Base-by-base conservation (phyloP, 2,797 vertebrate genomes). In the Crenichthys baileyi region DNA sequence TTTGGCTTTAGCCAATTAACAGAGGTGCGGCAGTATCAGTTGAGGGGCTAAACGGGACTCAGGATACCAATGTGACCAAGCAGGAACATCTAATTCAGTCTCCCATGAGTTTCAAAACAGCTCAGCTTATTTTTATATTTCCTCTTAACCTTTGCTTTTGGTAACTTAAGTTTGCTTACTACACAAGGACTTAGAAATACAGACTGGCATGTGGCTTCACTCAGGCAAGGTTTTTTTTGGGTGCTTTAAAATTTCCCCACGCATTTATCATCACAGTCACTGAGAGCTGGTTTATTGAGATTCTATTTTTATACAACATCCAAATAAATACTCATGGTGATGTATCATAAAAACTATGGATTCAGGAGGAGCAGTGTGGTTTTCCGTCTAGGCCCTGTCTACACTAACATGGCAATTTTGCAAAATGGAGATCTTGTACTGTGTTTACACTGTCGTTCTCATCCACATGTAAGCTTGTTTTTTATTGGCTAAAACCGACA, bases 1-100 rank as follows among this genome's bases (percentile, higher is more conserved):
- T 83, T 89, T 83, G 87, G 90, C 81, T 83, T 89, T 60, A 60
- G 82, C 89, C 93, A 94, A 94, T 95, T 95, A 95, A 90, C 80
- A 88, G 87, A 81, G 78, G 79, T 72, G 71, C 60, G 80, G 82
- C 75, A 78, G 85, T 78, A 91, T 87, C 75, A 88, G 88, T 79
- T 63, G 85, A 83, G 81, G 12, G 85, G 79, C 77, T 90, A 87
- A 93, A 92, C 85, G 82, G 90, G 80, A 85, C 85, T 83, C 74
- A 74, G 76, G 84, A 73, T 78, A 80, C 85, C 76, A 75, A 72
- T 22, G 63, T 76, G 74, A 89, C 85, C 80, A 78, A 79, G 80
- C 73, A 79, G 76, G 51, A 83, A 81, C 68, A 77, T 82, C 78
- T 61, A 78, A 88, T 90, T 88, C 71, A 88, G 87, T 89, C 87